Conservation (phyloP, 2,888 invertebrate species). For the Morinoia aosen region DNA sequence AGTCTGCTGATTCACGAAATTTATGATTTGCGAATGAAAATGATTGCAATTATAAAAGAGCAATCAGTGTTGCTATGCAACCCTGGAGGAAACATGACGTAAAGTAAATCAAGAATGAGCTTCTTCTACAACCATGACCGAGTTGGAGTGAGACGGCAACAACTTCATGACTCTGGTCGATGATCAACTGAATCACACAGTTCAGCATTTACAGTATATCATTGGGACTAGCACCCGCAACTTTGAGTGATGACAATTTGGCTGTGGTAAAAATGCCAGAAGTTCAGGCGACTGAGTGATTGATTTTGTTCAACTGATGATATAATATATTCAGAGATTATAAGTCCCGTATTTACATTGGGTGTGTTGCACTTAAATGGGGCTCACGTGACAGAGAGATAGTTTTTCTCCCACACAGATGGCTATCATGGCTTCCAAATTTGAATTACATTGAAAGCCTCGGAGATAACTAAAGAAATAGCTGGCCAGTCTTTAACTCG, state of each 20-base stretch:
- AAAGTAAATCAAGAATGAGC: neutral
- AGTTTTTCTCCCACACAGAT: neutral
- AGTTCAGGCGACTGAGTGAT: no score
- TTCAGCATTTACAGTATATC: no score
- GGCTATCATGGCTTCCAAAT: neutral
- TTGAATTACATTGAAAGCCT: neutral
- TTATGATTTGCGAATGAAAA: neutral
- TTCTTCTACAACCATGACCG: neutral
- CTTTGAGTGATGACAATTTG: no score
- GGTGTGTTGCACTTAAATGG: neutral
- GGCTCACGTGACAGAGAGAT: neutral
- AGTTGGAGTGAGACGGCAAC: neutral
- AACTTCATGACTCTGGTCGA: neutral
- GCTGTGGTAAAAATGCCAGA: no score
- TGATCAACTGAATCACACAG: neutral
- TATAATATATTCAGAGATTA: neutral
- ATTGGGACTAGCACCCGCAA: no score
- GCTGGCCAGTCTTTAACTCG: neutral
- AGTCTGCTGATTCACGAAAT: neutral
- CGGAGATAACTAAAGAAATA: neutral
- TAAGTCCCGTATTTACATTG: neutral
- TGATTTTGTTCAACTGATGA: neutral
- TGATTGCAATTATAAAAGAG: neutral
- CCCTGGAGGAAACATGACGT: neutral
- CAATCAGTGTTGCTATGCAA: no score